Evolutionary conservation across 2,113 vertebrate species (phyloP).

Genomic region (Cynopterus brachyotis): DNA sequence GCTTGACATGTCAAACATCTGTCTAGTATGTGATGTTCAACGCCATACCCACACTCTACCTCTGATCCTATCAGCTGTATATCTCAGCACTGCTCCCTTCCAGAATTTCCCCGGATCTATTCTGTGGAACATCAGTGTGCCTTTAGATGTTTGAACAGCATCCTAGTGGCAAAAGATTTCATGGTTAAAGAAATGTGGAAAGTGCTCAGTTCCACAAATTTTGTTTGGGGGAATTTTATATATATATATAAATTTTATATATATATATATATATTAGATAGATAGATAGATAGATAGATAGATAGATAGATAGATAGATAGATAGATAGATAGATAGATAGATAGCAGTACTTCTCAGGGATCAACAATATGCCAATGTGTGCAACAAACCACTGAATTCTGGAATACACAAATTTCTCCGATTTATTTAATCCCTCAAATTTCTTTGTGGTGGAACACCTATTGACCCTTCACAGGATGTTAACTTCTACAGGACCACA

Average conservation of each 20-base stretch:
- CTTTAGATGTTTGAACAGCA: background rate
- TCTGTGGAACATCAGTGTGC: background rate
- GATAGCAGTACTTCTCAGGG: background rate
- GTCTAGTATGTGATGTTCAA: background rate
- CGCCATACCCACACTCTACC: background rate
- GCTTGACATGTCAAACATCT: background rate
- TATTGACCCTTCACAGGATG: background rate
- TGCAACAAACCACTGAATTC: background rate
- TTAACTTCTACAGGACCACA: background rate
- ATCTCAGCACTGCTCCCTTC: background rate
- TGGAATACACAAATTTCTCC: background rate
- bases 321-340: too few relatives aligned
- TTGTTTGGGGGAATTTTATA: background rate
- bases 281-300: too few relatives aligned
- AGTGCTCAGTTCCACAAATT: background rate
- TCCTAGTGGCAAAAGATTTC: background rate
- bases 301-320: too few relatives aligned
- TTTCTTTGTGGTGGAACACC: background rate
- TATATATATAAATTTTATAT: too few relatives aligned
- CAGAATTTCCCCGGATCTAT: background rate
- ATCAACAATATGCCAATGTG: background rate
- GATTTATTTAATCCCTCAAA: background rate
- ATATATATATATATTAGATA: too few relatives aligned
- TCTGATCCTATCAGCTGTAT: background rate
- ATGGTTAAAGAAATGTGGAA: background rate